Evolutionary conservation across 2,888 invertebrate species (phyloP).

Genomic region (Fissipunctia ypsillon): DNA sequence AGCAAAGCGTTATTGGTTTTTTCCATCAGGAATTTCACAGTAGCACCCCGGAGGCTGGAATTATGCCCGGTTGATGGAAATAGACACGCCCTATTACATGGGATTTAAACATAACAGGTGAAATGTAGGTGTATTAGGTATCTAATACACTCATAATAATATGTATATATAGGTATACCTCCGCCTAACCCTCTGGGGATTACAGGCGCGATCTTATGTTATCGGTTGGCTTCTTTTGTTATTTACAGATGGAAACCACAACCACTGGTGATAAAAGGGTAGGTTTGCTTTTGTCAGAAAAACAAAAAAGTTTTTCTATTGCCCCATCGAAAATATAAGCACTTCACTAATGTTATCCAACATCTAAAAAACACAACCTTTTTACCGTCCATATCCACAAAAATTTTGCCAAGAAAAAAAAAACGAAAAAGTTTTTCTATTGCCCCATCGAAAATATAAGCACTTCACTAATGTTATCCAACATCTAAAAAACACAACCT

Average conservation of each 20-base stretch:
- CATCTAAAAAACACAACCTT: constrained; percentile 13
- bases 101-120: not conserved
- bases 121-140: too few species aligned
- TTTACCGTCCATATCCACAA: constrained; percentile 3
- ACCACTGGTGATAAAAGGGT: not conserved
- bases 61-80: not conserved
- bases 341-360: not conserved
- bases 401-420: too few species aligned
- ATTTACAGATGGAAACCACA: not conserved
- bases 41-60: not conserved
- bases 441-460: not conserved
- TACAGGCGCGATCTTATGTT: not conserved
- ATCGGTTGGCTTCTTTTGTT: not conserved
- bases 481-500: constrained; percentile 3
- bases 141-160: too few species aligned
- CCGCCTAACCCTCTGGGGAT: too few species aligned
- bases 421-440: not conserved
- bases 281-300: not conserved
- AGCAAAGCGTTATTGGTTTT: too few species aligned
- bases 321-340: not conserved
- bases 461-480: not conserved
- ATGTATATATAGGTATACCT: too few species aligned
- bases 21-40: not conserved
- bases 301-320: not conserved
- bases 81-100: not conserved